Evolutionary conservation across 2,888 invertebrate genomes (phyloP).

Genomic region (Synergus japonicus): DNA sequence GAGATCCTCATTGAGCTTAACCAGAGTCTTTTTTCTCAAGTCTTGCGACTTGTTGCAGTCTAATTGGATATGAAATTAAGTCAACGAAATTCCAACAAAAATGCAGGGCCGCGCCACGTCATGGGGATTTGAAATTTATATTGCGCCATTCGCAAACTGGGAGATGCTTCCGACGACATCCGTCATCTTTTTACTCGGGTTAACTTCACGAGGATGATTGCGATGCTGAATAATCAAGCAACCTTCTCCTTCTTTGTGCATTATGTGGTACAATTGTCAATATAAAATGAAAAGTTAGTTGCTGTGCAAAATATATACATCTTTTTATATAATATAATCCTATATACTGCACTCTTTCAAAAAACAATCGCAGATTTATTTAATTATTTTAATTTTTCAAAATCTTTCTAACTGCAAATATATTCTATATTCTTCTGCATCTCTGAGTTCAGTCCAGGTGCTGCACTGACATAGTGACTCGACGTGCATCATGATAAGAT

Average conservation of each 20-base stretch:
- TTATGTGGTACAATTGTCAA: constrained; percentile 22
- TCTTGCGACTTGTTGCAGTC: constrained; percentile 64
- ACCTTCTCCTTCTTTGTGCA: constrained; percentile 48
- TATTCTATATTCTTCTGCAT: constrained; percentile 16
- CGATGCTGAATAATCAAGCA: constrained; percentile 60
- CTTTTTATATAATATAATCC: not conserved
- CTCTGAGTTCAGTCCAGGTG: constrained; percentile 14
- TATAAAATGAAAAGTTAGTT: not conserved
- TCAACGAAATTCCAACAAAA: constrained; percentile 73
- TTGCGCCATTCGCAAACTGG: constrained; percentile 59
- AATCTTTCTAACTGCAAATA: not conserved
- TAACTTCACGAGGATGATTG: constrained; percentile 65
- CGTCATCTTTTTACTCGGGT: constrained; percentile 71
- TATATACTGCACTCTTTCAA: not conserved
- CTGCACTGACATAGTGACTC: constrained; percentile 23
- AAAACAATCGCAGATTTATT: too few species aligned
- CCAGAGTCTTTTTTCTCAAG: constrained; percentile 46
- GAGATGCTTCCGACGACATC: constrained; percentile 62
- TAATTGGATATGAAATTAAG: constrained; percentile 76
- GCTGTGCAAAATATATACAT: not conserved
- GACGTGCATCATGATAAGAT: constrained; percentile 38
- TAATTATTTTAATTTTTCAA: not conserved
- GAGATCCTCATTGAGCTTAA: constrained; percentile 29
- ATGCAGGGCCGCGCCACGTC: constrained; percentile 59
- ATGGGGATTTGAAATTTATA: constrained; percentile 71